Conservation (phyloP, 2,888 invertebrate species). For the Hemistola chrysoprasaria region DNA sequence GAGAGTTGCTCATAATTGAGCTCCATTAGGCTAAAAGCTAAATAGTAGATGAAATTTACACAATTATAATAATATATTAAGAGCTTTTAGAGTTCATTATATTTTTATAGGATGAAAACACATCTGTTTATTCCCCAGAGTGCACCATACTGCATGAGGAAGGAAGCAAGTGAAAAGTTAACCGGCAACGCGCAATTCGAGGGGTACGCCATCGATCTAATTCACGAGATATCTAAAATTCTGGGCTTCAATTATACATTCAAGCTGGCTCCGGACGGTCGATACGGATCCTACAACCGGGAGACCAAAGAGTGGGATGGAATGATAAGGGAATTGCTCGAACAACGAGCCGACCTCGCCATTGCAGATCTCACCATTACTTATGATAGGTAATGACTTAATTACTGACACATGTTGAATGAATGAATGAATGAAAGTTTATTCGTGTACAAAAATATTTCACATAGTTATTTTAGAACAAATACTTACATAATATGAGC, state of each 20-base stretch:
- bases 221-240: slow-evolving; percentile 94
- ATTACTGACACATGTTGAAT: too few relatives aligned
- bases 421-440: too few relatives aligned
- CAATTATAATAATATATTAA: too few relatives aligned
- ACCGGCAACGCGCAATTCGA: slow-evolving; percentile 96
- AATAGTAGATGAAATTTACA: too few relatives aligned
- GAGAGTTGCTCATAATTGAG: too few relatives aligned
- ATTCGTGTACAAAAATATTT: too few relatives aligned
- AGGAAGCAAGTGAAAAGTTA: slow-evolving; percentile 91
- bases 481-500: too few relatives aligned
- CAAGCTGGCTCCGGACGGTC: slow-evolving; percentile 91
- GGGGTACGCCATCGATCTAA: slow-evolving; percentile 96
- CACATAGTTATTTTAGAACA: too few relatives aligned
- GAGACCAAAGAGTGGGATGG: slow-evolving; percentile 95
- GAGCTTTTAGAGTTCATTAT: too few relatives aligned
- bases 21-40: too few relatives aligned
- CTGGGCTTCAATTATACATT: slow-evolving; percentile 95
- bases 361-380: slow-evolving; percentile 99
- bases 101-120: slow-evolving; percentile 32
- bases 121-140: slow-evolving; percentile 85
- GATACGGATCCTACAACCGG: slow-evolving; percentile 91
- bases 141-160: slow-evolving; percentile 97
- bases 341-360: slow-evolving; percentile 96
- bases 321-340: slow-evolving; percentile 93
- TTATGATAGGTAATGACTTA: slow-evolving; percentile 90